Base-by-base conservation (phyloP, 1,140 invertebrate species). In the Drosophila pallidifrons region DNA sequence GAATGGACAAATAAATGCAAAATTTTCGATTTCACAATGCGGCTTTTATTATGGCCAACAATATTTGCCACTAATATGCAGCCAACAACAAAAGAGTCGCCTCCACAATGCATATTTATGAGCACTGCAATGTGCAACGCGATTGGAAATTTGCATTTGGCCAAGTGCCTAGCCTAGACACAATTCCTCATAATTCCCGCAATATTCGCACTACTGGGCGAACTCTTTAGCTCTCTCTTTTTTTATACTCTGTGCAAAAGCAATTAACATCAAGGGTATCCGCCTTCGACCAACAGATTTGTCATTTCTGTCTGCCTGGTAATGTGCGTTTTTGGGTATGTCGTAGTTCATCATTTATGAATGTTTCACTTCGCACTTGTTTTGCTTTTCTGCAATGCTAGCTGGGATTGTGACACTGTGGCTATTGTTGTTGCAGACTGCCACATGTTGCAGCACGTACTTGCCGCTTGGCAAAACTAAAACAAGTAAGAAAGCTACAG, bases 61-160 rank as follows among this genome's bases (percentile, higher is more conserved):
- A 89, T 88, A 88, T 88, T 83, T 83, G 81, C 80, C 83, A 81
- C 74, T 89, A 83, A 83, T 89, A 83, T 88, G 83, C 68, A 85
- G 77, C 64, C 54, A 68, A 61, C 47, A 59, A 86, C 79, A 79
- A 70, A 60, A 43, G 30, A 71, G 55, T 70, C 61, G 67, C 79
- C 73, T 66, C 82, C 73, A 76, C 75, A 54, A 71, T 88, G 83
- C 82, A 87, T 87, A 87, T 87, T 87, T 87, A 87, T 87, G 77
- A 87, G 83, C 54, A 65, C 32, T 49, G 59, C 57, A 55, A 66
- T 46, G 55, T 47, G 64, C 65, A 52, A 71, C 63, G 61, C 57
- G 60, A 15, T 76, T 51, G 59, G 38, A 58, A 49, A 82, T 88
- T 88, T 88, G 73, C 83, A 87, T 79, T 88, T 88, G 80, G 74